Evolutionary conservation across 2,888 invertebrate genomes (phyloP).

Genomic region (Chymomyza caudatula): DNA sequence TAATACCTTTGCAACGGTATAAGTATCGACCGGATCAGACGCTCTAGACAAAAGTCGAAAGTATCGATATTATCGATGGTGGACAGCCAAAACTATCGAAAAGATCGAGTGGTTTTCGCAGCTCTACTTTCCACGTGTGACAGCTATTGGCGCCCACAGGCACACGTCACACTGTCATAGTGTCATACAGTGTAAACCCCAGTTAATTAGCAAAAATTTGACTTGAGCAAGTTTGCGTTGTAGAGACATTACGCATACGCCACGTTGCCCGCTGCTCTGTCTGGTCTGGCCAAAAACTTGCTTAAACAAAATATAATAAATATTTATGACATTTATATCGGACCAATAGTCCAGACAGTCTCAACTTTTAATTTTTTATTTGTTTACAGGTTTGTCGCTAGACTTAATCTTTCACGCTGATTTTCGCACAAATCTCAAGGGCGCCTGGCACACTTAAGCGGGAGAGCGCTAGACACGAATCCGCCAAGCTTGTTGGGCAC

Average conservation of each 20-base stretch:
- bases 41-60: no score
- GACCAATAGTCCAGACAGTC: slow-evolving; percentile 37
- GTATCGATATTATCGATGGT: no score
- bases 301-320: neutral
- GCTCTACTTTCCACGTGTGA: no score
- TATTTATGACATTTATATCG: neutral
- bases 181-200: no score
- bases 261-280: neutral
- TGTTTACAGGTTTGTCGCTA: slow-evolving; percentile 27
- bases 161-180: no score
- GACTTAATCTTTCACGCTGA: slow-evolving; percentile 40
- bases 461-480: neutral
- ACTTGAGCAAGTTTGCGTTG: neutral
- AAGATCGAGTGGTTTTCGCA: no score
- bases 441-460: slow-evolving; percentile 16
- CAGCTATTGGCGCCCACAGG: no score
- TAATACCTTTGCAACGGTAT: no score
- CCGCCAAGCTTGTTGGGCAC: slow-evolving; percentile 48
- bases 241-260: slow-evolving; percentile 10
- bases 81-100: no score
- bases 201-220: neutral
- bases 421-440: slow-evolving; percentile 49
- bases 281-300: neutral
- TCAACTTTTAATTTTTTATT: slow-evolving; percentile 20
- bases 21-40: no score